Conservation (phyloP, 2,797 vertebrate species). For the Oreochromis grahami region DNA sequence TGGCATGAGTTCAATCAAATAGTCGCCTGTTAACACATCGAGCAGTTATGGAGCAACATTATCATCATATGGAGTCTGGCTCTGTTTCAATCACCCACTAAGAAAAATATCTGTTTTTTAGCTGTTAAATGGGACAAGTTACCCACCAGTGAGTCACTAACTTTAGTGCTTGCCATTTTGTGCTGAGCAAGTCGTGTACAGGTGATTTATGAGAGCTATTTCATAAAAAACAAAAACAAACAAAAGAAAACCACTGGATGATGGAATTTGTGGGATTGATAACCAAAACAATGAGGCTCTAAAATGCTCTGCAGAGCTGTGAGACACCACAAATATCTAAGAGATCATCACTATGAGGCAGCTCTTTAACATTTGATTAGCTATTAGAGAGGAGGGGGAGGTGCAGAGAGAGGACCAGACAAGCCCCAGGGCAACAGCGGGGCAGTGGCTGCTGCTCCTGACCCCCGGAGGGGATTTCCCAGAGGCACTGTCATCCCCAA, state of each 20-base stretch:
- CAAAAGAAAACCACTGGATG: neutral
- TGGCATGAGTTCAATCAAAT: neutral
- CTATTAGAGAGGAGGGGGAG: neutral
- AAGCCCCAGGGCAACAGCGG: slow-evolving; percentile 9
- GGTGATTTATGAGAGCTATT: neutral
- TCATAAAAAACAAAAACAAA: neutral
- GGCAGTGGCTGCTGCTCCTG: slow-evolving; percentile 25
- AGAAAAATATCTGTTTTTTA: neutral
- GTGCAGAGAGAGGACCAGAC: slow-evolving; percentile 17
- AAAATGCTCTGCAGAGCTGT: neutral
- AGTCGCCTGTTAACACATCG: neutral
- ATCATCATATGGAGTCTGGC: neutral
- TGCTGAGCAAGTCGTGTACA: neutral
- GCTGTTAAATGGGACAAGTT: neutral
- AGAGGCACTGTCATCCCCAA: slow-evolving; percentile 48
- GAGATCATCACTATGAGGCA: neutral
- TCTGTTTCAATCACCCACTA: neutral
- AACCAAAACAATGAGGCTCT: neutral
- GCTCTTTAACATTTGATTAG: neutral
- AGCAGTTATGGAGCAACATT: neutral
- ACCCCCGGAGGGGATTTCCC: slow-evolving; percentile 56
- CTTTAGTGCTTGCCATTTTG: neutral
- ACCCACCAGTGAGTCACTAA: neutral
- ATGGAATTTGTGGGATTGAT: neutral
- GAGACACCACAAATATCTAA: neutral